Percentiles rank a stretch among this genome's conserved stretches.
phyloP scores from a whole-genome alignment of 2,797 vertebrate genomes.

The Amblyopsis hoosieri region DNA sequence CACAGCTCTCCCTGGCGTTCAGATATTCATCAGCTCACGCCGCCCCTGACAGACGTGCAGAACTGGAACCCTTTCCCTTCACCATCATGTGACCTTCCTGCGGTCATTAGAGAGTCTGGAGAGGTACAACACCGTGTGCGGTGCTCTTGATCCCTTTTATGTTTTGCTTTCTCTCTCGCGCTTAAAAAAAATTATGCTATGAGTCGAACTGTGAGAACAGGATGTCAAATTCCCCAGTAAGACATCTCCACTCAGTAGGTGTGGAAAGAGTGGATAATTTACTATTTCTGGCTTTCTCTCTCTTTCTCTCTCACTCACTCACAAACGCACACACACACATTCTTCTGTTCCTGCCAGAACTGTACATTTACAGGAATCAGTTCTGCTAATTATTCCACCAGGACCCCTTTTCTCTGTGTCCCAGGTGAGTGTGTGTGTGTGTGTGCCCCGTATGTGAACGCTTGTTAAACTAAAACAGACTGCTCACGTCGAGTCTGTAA shows the following conservation, averaged over 20 bases:
- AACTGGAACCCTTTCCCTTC: not conserved
- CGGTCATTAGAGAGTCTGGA: not conserved
- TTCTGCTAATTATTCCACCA: conserved; percentile 62
- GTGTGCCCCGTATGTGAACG: conserved; percentile 17
- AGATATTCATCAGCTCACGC: conserved; percentile 25
- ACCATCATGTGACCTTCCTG: conserved; percentile 2
- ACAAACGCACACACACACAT: conserved; percentile 5
- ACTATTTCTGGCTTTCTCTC: conserved; percentile 3
- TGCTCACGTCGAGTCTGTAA: conserved; percentile 62
- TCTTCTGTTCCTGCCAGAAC: conserved; percentile 42
- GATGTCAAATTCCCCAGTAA: conserved; percentile 39
- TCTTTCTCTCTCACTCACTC: not conserved
- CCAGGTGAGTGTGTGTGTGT: conserved; percentile 15
- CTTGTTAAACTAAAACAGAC: conserved; percentile 69
- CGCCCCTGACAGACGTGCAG: conserved; percentile 1
- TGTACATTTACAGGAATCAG: conserved; percentile 54
- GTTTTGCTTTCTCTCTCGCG: conserved; percentile 4
- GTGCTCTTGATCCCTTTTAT: not conserved
- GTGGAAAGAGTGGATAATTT: conserved; percentile 25
- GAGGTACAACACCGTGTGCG: not conserved
- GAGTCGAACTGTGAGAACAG: conserved; percentile 37
- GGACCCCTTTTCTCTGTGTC: conserved; percentile 34
- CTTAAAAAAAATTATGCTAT: conserved; percentile 12
- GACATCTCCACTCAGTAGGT: conserved; percentile 31
- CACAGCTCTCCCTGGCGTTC: conserved; percentile 9